phyloP scores from a whole-genome alignment of 2,888 invertebrate species.

The Nudaria mundana region DNA sequence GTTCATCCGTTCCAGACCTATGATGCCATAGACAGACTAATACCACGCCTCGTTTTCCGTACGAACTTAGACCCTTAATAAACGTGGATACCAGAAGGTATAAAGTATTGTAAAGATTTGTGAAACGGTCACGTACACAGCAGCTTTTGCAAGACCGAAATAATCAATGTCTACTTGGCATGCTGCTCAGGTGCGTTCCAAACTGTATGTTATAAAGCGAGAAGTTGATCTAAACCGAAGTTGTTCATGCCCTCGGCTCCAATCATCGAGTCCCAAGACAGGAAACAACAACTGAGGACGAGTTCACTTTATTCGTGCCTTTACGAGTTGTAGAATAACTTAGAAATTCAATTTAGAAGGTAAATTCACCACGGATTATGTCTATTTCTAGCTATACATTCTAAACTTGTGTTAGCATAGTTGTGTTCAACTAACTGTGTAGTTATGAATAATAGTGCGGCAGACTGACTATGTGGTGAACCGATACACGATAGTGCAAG shows the following conservation, averaged over 20 bases:
- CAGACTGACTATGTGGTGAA: slow-evolving; percentile 20
- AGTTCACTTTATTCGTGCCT: slow-evolving; percentile 68
- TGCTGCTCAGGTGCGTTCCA: slow-evolving; percentile 16
- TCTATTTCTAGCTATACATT: slow-evolving; percentile 30
- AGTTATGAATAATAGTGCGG: too few relatives aligned
- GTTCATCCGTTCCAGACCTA: too few relatives aligned
- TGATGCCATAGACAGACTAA: too few relatives aligned
- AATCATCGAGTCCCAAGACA: slow-evolving; percentile 50
- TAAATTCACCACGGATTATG: slow-evolving; percentile 49
- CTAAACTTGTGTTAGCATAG: slow-evolving; percentile 36
- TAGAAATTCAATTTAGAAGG: slow-evolving; percentile 72
- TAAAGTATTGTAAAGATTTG: background rate
- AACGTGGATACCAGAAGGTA: too few relatives aligned
- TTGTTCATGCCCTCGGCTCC: slow-evolving; percentile 44
- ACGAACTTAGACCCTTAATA: too few relatives aligned
- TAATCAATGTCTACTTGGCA: slow-evolving; percentile 25
- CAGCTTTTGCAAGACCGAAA: slow-evolving; percentile 20
- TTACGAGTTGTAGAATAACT: slow-evolving; percentile 68
- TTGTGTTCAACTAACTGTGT: slow-evolving; percentile 50
- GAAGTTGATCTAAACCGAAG: slow-evolving; percentile 40
- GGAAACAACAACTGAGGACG: slow-evolving; percentile 63
- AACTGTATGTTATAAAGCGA: slow-evolving; percentile 27
- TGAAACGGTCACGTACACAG: slow-evolving; percentile 13
- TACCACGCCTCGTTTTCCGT: too few relatives aligned
- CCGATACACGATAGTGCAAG: slow-evolving; percentile 12